Base-by-base conservation (phyloP, 92 coral and sea anemone species). In the Nematostella vectensis region DNA sequence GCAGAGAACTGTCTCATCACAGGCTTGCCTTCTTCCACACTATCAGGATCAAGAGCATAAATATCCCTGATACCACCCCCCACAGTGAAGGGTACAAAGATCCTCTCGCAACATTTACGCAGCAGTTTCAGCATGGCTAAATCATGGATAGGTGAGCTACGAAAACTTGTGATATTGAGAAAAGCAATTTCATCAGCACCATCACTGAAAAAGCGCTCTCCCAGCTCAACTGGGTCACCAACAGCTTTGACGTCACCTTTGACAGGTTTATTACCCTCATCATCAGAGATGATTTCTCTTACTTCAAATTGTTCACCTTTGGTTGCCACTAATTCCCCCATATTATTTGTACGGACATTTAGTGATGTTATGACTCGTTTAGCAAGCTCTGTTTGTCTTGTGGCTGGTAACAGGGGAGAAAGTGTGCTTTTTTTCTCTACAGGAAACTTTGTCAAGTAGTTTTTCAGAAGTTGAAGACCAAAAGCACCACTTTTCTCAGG, bases 241-340 rank as follows among this genome's bases (percentile, higher is more conserved):
- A 74, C 71, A 49, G 65, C 65, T 39, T 74, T 43, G 8, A 74
- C 62, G 9, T 52, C 80, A 58, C 80, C 80, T 16, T 40, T 74
- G 31, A 33, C 33, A 0, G 17, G 24, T 29, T 64, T 58, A 22
- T 17, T 22, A 4, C 11, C 21, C 4, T 19, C 51, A 19, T 45
- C 23, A 4, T 45, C 51, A 8, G 51, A 11, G 9, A 45, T 45
- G 4, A 45, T 45, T 47, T 74, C 80, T 16, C 80, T 39, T 19
- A 74, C 80, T n/a, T 74, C 74, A 58, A 65, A 74, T 37, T 74
- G 74, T 27, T 74, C 80, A 22, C 80, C 80, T 59, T 74, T 74
- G 15, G 80, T 74, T 4, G 65, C 80, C 10, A 74, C 74, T 11
- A 74, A 64, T 25, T 74, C 80, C 29, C 80, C 80, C 47, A 48